A percentile compares a stretch with the other conserved stretches of the same genome.
These are phyloP conservation scores for Aurelia coerulea DNA, from an alignment of 30 jellyfish, hydroid and myxozoan genomes.

Conservation along the genomic window DNA sequence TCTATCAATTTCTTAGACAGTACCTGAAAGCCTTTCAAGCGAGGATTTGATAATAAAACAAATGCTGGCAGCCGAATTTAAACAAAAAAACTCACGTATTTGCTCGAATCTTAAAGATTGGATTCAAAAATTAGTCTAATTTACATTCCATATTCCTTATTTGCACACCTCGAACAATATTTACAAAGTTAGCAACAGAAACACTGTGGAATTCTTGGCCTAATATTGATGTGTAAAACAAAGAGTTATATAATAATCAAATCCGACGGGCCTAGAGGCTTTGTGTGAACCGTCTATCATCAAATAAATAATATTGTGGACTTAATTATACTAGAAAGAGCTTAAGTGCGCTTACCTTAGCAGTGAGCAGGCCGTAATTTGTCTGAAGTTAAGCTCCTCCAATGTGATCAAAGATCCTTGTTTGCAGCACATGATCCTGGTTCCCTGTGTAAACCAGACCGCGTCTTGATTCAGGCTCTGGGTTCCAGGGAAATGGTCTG, in stretches of 20 bases:
- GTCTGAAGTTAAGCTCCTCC: too few species aligned
- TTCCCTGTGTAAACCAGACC: too few species aligned
- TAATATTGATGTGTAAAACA: conserved; percentile 31
- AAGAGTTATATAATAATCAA: not conserved
- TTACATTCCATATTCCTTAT: conserved; percentile 38
- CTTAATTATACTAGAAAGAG: not conserved
- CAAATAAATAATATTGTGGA: not conserved
- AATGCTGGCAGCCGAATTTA: conserved; percentile 6
- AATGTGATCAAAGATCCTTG: too few species aligned
- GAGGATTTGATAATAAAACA: not conserved
- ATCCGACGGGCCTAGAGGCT: conserved; percentile 8
- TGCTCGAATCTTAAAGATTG: conserved; percentile 28
- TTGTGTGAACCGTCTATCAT: conserved; percentile 9
- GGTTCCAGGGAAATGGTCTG: too few species aligned
- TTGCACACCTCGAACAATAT: conserved; percentile 69
- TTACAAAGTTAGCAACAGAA: conserved; percentile 33
- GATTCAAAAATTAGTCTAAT: conserved; percentile 37
- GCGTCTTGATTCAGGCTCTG: too few species aligned
- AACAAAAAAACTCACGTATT: conserved; percentile 17
- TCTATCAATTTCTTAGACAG: too few species aligned
- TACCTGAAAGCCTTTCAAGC: not conserved
- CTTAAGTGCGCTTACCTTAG: not conserved
- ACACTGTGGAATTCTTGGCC: not conserved
- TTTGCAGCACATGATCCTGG: too few species aligned
- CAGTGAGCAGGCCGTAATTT: too few species aligned